These are phyloP conservation scores for Oophaga pumilio DNA, from an alignment of 2,113 vertebrate species.

Conservation along the genomic window DNA sequence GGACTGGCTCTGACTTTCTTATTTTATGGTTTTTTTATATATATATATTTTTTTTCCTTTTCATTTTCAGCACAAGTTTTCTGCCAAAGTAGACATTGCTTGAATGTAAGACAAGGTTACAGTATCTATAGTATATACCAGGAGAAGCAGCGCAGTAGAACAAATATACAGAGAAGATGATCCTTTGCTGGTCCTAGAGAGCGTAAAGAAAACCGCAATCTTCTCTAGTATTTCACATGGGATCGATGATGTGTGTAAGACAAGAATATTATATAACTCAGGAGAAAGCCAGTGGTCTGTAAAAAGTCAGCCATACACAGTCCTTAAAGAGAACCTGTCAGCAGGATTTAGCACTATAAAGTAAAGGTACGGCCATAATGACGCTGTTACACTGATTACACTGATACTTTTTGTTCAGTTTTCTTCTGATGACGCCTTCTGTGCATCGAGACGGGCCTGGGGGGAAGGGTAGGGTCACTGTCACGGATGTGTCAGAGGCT, in stretches of 20 bases:
- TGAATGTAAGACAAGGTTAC: not conserved
- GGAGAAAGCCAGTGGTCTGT: not conserved
- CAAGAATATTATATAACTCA: not conserved
- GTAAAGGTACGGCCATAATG: no score
- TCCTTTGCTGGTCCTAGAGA: slow-evolving; percentile 32
- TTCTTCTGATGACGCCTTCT: no score
- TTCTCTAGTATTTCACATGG: not conserved
- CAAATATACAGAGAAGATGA: slow-evolving; percentile 47
- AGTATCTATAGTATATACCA: slow-evolving; percentile 14
- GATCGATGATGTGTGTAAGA: not conserved
- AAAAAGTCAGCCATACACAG: not conserved
- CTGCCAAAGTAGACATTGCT: slow-evolving; percentile 31
- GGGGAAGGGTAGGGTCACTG: no score
- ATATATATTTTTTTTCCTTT: not conserved
- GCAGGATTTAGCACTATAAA: no score
- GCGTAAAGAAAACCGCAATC: slow-evolving; percentile 15
- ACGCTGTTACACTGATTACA: no score
- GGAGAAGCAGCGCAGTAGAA: slow-evolving; percentile 22
- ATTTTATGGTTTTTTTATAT: not conserved
- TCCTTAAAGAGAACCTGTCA: not conserved
- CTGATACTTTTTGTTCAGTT: no score
- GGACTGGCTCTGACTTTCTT: not conserved
- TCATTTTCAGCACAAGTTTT: slow-evolving; percentile 7
- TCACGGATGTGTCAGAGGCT: no score
- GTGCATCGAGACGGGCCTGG: no score